These are phyloP conservation scores for Pangasius djambal DNA, from an alignment of 2,797 vertebrate species.

Conservation along the genomic window DNA sequence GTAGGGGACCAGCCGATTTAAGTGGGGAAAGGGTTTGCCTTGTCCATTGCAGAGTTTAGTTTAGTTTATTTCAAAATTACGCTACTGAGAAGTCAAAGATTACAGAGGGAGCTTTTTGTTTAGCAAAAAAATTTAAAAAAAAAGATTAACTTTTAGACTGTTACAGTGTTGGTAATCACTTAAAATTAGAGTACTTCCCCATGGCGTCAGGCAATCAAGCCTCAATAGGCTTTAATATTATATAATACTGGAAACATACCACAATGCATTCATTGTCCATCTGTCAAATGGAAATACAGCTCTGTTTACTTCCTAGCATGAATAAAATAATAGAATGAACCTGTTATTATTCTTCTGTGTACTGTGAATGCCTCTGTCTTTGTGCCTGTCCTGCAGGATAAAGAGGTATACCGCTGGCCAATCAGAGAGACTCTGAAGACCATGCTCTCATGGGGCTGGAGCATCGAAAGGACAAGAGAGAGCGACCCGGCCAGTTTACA, in stretches of 20 bases:
- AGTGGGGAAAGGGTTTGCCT: background rate
- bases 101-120: background rate
- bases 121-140: background rate
- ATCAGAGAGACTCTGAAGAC: constrained; percentile 93
- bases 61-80: background rate
- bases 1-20: background rate
- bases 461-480: constrained; percentile 87
- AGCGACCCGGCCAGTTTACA: constrained; percentile 86
- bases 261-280: background rate
- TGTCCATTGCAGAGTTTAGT: background rate
- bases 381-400: constrained; percentile 77
- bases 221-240: background rate
- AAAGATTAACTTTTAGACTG: background rate
- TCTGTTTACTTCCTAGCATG: background rate
- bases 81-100: background rate
- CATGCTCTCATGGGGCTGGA: constrained; percentile 93
- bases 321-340: background rate
- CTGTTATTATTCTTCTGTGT: background rate
- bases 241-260: background rate
- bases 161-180: background rate
- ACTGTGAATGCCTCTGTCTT: background rate
- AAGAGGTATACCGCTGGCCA: constrained; percentile 89
- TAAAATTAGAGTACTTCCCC: background rate
- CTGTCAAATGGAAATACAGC: background rate
- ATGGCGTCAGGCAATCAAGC: background rate